Evolutionary conservation across 2,113 vertebrate genomes (phyloP).

Genomic region (Cervus canadensis): DNA sequence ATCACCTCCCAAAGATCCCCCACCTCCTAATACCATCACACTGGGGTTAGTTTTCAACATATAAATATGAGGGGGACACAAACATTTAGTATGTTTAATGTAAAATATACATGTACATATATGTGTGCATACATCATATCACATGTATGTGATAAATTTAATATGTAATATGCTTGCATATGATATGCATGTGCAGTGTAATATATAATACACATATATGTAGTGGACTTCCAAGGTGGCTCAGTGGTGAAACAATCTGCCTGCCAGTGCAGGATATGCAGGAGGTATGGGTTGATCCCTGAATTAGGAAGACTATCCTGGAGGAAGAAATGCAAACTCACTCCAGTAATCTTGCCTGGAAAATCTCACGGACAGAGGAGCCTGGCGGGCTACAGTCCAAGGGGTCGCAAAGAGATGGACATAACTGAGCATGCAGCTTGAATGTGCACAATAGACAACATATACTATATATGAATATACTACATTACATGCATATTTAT

Average conservation of each 20-base stretch:
- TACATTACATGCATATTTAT: not conserved
- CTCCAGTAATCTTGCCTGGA: not conserved
- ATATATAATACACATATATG: not conserved
- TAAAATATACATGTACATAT: not conserved
- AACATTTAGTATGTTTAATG: not conserved
- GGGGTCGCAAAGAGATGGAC: not conserved
- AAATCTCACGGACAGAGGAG: not conserved
- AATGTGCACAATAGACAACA: too few relatives aligned
- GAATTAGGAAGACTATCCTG: not conserved
- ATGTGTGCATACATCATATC: not conserved
- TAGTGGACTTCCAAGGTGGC: not conserved
- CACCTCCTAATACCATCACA: not conserved
- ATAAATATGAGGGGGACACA: not conserved
- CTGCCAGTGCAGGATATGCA: not conserved
- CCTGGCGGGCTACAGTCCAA: not conserved
- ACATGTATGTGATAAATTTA: not conserved
- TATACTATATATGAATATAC: not conserved
- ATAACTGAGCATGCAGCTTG: not conserved
- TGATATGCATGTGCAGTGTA: not conserved
- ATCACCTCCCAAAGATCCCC: not conserved
- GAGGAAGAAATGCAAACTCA: not conserved
- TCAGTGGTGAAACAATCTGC: not conserved
- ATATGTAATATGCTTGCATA: not conserved
- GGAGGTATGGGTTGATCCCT: not conserved
- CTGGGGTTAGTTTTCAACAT: not conserved